Evolutionary conservation across 1,140 invertebrate species (phyloP), one percentile per base, ranked within the genome.

Genomic region (Latrodectus geometricus): DNA sequence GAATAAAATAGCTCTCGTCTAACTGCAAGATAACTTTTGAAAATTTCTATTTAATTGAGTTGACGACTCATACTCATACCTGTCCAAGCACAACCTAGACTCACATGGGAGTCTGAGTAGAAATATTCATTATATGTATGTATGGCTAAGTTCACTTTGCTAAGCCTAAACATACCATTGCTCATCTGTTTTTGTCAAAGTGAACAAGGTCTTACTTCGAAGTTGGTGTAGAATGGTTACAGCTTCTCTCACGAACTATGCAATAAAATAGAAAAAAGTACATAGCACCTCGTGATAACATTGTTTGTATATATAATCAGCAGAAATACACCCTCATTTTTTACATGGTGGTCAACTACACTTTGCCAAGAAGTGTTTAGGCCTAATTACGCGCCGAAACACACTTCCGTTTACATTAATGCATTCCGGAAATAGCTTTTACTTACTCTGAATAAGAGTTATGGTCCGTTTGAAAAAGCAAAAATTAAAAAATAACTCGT

Each of bases 21-120:
- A 52, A 76, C 21, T 78, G n/a, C 83, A 65, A 86, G 84, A 66
- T 54, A 23, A 56, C 68, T 81, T 86, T 84, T 68, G n/a, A 84
- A 65, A 65, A 75, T 21, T 83, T 81, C 23, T 83, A 61, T 61
- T 66, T 83, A n/a, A 73, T 86, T 61, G 83, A 77, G 83, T 86
- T 72, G 69, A 87, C 73, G 85, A 87, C 76, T 86, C 70, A 84
- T 68, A 77, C 75, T 86, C 85, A 86, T 76, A 87, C 85, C 85
- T 87, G 85, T 87, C 85, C 85, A 87, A 87, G 85, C 85, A 87
- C 85, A 87, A 87, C 66, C 66, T 80, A 87, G 76, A 87, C 83
- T 86, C 76, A 50, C 21, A 50, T 80, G 48, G 35, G 85, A 74
- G 85, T 87, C 85, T 72, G 68, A 73, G 85, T 87, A 87, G 85